These are phyloP conservation scores for Penaeus indicus DNA, from an alignment of 1,140 invertebrate genomes.

Conservation along the genomic window DNA sequence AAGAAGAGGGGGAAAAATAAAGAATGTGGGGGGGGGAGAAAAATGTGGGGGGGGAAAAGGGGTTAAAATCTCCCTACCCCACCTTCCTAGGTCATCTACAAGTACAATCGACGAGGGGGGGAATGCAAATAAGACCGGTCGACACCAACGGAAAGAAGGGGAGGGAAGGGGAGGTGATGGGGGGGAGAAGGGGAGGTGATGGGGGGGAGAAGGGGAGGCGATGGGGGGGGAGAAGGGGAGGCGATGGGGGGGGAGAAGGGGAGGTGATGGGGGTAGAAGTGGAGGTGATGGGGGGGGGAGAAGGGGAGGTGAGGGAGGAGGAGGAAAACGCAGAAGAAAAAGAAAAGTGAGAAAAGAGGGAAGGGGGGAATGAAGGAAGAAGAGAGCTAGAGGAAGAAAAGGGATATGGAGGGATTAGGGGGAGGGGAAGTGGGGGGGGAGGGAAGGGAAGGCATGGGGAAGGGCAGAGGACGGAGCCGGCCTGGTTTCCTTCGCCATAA, in stretches of 20 bases:
- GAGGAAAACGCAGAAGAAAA: neutral
- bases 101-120: no score
- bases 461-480: neutral
- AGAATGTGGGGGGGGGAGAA: no score
- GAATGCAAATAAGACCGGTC: no score
- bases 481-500: neutral
- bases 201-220: neutral
- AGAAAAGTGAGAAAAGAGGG: neutral
- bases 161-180: neutral
- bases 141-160: no score
- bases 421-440: neutral
- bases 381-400: neutral
- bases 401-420: neutral
- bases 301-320: neutral
- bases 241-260: no score
- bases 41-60: no score
- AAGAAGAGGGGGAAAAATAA: no score
- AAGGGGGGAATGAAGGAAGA: neutral
- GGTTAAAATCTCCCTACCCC: no score
- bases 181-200: neutral
- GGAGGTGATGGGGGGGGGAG: no score
- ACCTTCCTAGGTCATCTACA: no score
- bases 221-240: neutral
- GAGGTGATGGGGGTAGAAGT: neutral
- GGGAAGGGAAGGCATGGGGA: neutral